A percentile compares a stretch with the other conserved stretches of the same genome.
These are phyloP conservation scores for Hydroisotoma schaefferi DNA, from an alignment of 2,888 invertebrate species.

Conservation along the genomic window DNA sequence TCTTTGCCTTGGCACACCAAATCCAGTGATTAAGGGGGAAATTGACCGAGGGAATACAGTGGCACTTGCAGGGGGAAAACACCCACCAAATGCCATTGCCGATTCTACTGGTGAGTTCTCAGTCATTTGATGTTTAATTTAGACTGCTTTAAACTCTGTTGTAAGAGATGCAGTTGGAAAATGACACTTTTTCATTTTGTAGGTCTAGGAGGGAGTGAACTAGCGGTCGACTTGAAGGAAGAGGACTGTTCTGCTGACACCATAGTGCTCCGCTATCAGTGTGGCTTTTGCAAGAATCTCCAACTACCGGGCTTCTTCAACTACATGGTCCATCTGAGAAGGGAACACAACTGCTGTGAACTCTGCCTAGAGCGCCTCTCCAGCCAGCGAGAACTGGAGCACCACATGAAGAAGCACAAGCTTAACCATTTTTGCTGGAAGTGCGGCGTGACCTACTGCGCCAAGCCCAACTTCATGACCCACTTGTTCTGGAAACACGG, in stretches of 20 bases:
- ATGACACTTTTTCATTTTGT: no score
- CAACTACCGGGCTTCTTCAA: constrained; percentile 81
- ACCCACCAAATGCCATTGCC: neutral
- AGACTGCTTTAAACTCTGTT: no score
- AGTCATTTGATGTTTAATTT: no score
- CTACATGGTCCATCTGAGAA: constrained; percentile 80
- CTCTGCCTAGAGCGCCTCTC: constrained; percentile 78
- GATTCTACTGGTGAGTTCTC: neutral
- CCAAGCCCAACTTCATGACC: constrained; percentile 81
- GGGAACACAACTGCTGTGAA: constrained; percentile 79
- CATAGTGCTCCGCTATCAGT: constrained; percentile 72
- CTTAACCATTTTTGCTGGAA: constrained; percentile 80
- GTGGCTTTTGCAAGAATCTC: constrained; percentile 64
- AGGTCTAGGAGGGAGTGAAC: neutral
- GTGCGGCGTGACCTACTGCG: constrained; percentile 81
- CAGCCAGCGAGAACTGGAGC: constrained; percentile 73
- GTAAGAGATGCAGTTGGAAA: constrained; percentile 14
- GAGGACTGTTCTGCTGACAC: constrained; percentile 29
- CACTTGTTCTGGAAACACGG: constrained; percentile 92
- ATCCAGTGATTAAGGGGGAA: constrained; percentile 34
- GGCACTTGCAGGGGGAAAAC: neutral
- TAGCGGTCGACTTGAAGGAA: neutral
- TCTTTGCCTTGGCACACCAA: constrained; percentile 44
- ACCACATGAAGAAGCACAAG: constrained; percentile 88
- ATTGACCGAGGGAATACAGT: neutral